Conservation (phyloP, 2,113 vertebrate genomes). For the Clarias magur region DNA sequence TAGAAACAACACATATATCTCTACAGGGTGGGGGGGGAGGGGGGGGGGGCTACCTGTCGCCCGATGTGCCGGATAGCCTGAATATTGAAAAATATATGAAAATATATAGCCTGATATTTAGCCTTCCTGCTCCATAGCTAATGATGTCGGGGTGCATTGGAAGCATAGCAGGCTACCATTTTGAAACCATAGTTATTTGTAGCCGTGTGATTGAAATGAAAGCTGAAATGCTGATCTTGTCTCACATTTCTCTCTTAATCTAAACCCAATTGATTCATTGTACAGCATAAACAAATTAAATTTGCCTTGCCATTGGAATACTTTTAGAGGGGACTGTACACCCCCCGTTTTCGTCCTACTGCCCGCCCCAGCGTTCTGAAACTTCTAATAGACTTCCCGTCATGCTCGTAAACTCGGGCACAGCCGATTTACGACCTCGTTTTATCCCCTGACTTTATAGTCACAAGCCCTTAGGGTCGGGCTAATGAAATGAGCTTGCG, state of each 20-base stretch:
- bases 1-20: too few species aligned
- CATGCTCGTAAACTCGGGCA: constrained; percentile 66
- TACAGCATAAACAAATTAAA: background rate
- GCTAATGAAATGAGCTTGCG: constrained; percentile 68
- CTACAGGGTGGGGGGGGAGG: too few species aligned
- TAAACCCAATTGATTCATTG: background rate
- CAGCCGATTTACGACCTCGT: constrained; percentile 75
- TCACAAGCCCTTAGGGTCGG: constrained; percentile 56
- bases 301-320: background rate
- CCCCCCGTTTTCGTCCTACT: constrained; percentile 37
- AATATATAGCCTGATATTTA: too few species aligned
- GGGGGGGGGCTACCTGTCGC: too few species aligned
- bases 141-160: too few species aligned
- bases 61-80: too few species aligned
- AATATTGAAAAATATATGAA: too few species aligned
- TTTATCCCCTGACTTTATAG: constrained; percentile 64
- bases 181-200: too few species aligned
- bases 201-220: background rate
- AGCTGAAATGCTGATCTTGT: background rate
- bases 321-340: background rate
- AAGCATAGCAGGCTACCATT: too few species aligned
- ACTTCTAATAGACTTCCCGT: constrained; percentile 75
- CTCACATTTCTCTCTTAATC: background rate
- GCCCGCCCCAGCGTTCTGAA: constrained; percentile 61
- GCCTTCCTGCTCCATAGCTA: too few species aligned